phyloP scores from a whole-genome alignment of 1,140 invertebrate species.

The Chionoecetes opilio region DNA sequence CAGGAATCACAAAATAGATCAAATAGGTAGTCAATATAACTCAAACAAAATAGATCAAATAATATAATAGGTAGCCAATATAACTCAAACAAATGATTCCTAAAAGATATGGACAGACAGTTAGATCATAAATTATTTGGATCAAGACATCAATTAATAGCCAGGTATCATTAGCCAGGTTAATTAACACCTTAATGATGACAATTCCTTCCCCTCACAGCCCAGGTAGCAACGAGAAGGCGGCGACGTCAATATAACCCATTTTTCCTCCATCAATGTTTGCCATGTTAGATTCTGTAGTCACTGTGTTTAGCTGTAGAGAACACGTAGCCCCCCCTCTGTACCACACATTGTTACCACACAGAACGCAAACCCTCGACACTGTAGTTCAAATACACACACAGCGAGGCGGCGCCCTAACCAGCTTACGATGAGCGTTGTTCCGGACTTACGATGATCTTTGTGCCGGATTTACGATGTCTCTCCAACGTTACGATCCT shows the following conservation, averaged over 20 bases:
- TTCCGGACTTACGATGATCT: too few relatives aligned
- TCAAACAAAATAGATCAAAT: too few relatives aligned
- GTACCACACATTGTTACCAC: neutral
- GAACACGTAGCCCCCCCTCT: neutral
- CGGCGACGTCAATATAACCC: neutral
- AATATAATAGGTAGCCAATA: too few relatives aligned
- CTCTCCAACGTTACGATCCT: neutral
- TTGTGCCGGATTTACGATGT: neutral
- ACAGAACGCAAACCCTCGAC: neutral
- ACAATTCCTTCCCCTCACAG: neutral
- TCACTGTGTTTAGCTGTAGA: neutral
- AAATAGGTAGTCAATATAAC: too few relatives aligned
- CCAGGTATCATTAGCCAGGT: neutral
- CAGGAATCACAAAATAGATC: too few relatives aligned
- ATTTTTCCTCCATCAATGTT: conserved; percentile 9
- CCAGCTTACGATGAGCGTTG: too few relatives aligned
- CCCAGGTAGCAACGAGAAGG: neutral
- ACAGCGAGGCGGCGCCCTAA: neutral
- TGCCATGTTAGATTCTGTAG: neutral
- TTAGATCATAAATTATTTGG: too few relatives aligned
- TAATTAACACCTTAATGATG: neutral
- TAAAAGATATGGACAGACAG: too few relatives aligned
- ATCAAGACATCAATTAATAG: too few relatives aligned
- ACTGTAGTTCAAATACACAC: neutral
- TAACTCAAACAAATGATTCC: too few relatives aligned